Percentiles rank a stretch among this genome's conserved stretches.
phyloP scores from a whole-genome alignment of 2,113 vertebrate genomes.

The Eupsittula cactorum region DNA sequence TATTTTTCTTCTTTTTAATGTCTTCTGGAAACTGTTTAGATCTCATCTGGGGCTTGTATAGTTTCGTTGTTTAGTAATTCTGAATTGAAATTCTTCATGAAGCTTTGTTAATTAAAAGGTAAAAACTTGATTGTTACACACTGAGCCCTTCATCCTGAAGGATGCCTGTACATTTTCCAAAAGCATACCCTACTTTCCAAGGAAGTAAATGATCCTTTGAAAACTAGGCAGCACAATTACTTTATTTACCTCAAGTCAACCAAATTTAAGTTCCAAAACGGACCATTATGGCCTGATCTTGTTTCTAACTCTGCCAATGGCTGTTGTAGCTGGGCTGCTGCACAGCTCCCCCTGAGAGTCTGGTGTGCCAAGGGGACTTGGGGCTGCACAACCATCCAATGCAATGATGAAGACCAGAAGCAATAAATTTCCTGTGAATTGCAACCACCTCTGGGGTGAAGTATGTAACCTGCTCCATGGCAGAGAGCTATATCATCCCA shows the following conservation, averaged over 20 bases:
- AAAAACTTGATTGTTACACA: conserved; percentile 31
- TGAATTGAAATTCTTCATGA: conserved; percentile 63
- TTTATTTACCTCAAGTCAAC: no score
- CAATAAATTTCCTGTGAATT: not conserved
- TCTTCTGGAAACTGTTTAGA: conserved; percentile 63
- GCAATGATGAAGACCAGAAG: not conserved
- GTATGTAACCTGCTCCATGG: not conserved
- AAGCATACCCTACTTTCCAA: not conserved
- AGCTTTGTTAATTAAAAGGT: conserved; percentile 64
- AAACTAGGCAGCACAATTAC: not conserved
- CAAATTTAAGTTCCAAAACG: no score
- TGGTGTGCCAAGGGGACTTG: not conserved
- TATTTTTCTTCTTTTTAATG: conserved; percentile 58
- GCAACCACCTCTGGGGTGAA: not conserved
- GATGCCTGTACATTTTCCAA: conserved; percentile 43
- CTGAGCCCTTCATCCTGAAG: conserved; percentile 14
- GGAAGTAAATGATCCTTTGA: conserved; percentile 37
- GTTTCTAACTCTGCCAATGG: no score
- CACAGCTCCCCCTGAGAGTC: not conserved
- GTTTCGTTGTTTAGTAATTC: conserved; percentile 59
- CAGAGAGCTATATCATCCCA: fast-evolving
- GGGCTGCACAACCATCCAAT: not conserved
- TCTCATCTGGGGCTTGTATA: conserved; percentile 57
- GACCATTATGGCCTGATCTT: no score
- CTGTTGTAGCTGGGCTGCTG: not conserved